phyloP scores from a whole-genome alignment of 2,797 vertebrate genomes.

The Artibeus jamaicensis region DNA sequence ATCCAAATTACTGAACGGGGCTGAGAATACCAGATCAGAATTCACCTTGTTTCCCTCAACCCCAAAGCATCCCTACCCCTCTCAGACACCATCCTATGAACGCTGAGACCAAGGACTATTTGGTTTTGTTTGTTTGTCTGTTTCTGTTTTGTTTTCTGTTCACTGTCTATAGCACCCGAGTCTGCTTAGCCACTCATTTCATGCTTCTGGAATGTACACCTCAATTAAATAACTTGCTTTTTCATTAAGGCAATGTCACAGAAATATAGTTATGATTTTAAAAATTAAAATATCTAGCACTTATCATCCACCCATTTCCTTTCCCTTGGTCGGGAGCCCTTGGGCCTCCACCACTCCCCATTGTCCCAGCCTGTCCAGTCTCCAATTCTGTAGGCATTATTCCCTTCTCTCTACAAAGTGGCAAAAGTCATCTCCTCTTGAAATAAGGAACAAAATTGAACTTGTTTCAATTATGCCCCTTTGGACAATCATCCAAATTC shows the following conservation, averaged over 20 bases:
- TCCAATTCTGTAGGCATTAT: background rate
- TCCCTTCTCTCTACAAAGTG: background rate
- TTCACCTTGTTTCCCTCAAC: background rate
- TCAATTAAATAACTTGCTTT: background rate
- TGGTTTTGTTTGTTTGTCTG: background rate
- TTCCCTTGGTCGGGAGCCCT: background rate
- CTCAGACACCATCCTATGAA: background rate
- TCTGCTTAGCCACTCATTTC: background rate
- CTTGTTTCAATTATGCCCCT: background rate
- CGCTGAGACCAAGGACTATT: background rate
- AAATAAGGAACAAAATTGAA: background rate
- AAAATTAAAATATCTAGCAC: background rate
- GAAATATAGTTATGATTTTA: background rate
- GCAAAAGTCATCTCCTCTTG: background rate
- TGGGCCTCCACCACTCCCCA: background rate
- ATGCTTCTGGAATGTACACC: background rate
- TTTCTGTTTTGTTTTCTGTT: background rate
- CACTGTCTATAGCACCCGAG: background rate
- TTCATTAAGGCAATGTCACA: background rate
- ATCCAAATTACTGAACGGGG: background rate
- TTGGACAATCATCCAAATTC: background rate
- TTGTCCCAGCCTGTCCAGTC: background rate
- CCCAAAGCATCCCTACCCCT: background rate
- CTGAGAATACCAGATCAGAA: background rate
- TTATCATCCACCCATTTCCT: background rate